Evolutionary conservation across 2,797 vertebrate genomes (phyloP).

Genomic region (Serranus cabrilla): DNA sequence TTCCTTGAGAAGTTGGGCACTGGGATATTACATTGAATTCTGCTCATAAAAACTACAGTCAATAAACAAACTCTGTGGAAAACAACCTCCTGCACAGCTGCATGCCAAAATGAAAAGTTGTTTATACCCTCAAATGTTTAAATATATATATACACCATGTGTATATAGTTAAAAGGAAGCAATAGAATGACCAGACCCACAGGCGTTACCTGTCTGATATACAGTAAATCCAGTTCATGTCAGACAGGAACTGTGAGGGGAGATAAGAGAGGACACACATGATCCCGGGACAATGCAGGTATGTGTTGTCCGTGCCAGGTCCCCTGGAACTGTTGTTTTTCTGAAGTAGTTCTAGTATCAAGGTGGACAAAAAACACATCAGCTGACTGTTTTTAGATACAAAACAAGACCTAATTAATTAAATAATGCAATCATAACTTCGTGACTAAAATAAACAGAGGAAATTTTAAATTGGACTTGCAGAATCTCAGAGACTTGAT

Average conservation of each 20-base stretch:
- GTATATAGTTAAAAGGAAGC: not conserved
- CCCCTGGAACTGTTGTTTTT: not conserved
- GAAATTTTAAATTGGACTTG: not conserved
- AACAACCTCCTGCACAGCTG: too few species aligned
- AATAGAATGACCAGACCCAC: not conserved
- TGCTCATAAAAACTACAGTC: not conserved
- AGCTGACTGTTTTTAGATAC: not conserved
- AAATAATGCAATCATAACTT: not conserved
- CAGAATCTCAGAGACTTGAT: not conserved
- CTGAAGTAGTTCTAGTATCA: not conserved
- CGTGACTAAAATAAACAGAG: not conserved
- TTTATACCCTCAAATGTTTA: not conserved
- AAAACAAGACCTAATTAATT: not conserved
- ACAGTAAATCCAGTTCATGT: not conserved
- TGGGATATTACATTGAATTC: not conserved
- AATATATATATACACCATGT: not conserved
- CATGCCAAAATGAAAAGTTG: not conserved
- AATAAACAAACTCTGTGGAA: not conserved
- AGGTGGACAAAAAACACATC: not conserved
- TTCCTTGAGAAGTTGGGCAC: too few species aligned
- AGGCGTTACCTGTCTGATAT: not conserved
- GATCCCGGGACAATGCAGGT: too few species aligned
- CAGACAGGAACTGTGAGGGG: too few species aligned
- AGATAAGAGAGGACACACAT: too few species aligned
- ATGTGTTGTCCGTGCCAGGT: too few species aligned